A percentile compares a stretch with the other conserved stretches of the same genome.
These are phyloP conservation scores for Gymnosoma rotundatum DNA, from an alignment of 2,888 invertebrate genomes.

Conservation along the genomic window DNA sequence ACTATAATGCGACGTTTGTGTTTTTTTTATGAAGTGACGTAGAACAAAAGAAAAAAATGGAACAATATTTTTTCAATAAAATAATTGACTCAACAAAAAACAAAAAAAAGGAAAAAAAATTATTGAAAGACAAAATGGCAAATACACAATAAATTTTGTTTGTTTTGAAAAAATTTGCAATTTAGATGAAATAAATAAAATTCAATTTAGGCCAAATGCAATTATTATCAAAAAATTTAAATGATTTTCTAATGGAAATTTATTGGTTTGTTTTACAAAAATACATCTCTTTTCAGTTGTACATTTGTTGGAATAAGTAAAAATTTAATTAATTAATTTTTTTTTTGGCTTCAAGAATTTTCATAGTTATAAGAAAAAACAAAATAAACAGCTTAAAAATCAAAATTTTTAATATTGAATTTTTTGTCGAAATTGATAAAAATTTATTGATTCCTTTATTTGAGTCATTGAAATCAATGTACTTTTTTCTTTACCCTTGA, in stretches of 20 bases:
- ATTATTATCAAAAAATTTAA: slow-evolving; percentile 25
- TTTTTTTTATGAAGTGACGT: slow-evolving; percentile 25
- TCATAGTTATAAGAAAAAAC: no score
- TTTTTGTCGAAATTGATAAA: no score
- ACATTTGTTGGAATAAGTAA: background rate
- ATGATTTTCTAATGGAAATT: slow-evolving; percentile 16
- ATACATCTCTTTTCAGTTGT: no score
- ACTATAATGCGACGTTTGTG: background rate
- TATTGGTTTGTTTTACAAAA: background rate
- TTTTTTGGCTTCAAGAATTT: no score
- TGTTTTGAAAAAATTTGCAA: slow-evolving; percentile 32
- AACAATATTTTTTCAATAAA: slow-evolving; percentile 47
- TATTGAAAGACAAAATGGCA: slow-evolving; percentile 25
- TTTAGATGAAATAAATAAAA: slow-evolving; percentile 28
- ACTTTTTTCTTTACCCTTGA: no score
- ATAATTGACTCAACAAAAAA: slow-evolving; percentile 37
- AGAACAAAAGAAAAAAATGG: slow-evolving; percentile 35
- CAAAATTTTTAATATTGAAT: no score
- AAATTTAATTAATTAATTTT: background rate
- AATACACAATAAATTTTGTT: slow-evolving; percentile 19
- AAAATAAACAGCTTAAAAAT: no score
- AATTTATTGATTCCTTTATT: no score
- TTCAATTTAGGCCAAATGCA: slow-evolving; percentile 47
- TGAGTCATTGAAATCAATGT: no score
- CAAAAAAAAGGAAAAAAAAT: background rate